These are phyloP conservation scores for Corythoichthys intestinalis DNA, from an alignment of 2,113 vertebrate species.

Conservation along the genomic window DNA sequence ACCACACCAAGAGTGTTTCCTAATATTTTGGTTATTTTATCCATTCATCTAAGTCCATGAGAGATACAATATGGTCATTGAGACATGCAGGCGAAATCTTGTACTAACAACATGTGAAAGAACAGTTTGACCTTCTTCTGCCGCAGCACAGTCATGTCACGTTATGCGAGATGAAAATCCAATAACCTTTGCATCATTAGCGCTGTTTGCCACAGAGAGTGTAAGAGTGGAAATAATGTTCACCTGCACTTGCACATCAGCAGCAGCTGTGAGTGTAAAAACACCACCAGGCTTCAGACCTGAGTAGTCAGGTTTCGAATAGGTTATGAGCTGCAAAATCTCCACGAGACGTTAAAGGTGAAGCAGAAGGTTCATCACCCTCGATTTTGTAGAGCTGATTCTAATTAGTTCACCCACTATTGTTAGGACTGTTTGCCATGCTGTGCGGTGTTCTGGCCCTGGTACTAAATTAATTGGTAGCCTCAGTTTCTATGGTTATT, in stretches of 20 bases:
- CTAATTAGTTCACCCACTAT: not conserved
- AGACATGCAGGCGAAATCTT: not conserved
- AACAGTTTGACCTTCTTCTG: slow-evolving; percentile 45
- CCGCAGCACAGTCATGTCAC: slow-evolving; percentile 43
- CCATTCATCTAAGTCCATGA: not conserved
- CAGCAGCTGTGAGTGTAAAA: slow-evolving; percentile 27
- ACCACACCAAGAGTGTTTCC: not conserved
- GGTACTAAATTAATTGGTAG: slow-evolving; percentile 1
- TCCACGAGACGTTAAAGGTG: slow-evolving; percentile 3
- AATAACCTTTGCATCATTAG: slow-evolving; percentile 62
- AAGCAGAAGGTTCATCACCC: slow-evolving; percentile 6
- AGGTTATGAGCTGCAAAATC: not conserved
- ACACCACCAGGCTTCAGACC: slow-evolving; percentile 10
- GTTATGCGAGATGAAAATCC: slow-evolving; percentile 50
- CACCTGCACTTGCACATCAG: slow-evolving; percentile 16
- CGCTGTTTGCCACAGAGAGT: slow-evolving; percentile 39
- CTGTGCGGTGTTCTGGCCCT: not conserved
- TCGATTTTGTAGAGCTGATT: not conserved
- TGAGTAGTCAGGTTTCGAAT: not conserved
- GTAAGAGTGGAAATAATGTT: slow-evolving; percentile 18
- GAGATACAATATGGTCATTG: not conserved
- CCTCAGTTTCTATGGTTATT: not conserved
- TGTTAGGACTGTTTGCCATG: slow-evolving; percentile 1
- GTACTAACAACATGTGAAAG: slow-evolving; percentile 20
- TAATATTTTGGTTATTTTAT: not conserved